Conservation (phyloP, 2,888 invertebrate genomes). For the Drosophila neutralis region DNA sequence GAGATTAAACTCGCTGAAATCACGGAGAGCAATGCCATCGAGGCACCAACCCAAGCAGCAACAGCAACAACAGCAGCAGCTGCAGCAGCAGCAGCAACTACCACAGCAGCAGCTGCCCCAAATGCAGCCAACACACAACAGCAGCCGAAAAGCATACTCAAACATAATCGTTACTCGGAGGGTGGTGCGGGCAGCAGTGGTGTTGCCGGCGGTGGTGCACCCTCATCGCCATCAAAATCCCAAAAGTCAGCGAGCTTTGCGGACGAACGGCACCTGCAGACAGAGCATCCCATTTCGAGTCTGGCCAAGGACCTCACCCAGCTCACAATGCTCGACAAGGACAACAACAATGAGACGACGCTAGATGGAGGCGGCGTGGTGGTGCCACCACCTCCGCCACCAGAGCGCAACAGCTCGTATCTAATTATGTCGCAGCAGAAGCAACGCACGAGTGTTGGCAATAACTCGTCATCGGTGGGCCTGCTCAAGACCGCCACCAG, state of each 20-base stretch:
- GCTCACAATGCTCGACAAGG: slow-evolving; percentile 75
- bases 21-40: slow-evolving; percentile 58
- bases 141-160: slow-evolving; percentile 85
- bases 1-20: slow-evolving; percentile 82
- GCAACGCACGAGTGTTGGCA: slow-evolving; percentile 55
- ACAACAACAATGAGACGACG: slow-evolving; percentile 65
- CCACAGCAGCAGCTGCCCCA: not conserved
- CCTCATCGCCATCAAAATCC: slow-evolving; percentile 84
- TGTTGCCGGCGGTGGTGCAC: slow-evolving; percentile 59
- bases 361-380: slow-evolving; percentile 46
- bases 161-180: slow-evolving; percentile 83
- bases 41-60: slow-evolving; percentile 32
- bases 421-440: slow-evolving; percentile 90
- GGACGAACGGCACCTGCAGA: slow-evolving; percentile 82
- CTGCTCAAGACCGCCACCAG: slow-evolving; percentile 79
- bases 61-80: slow-evolving; percentile 10
- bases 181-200: slow-evolving; percentile 56
- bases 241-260: slow-evolving; percentile 84
- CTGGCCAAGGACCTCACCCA: slow-evolving; percentile 81
- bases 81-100: slow-evolving; percentile 9
- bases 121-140: slow-evolving; percentile 32
- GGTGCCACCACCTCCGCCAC: slow-evolving; percentile 89
- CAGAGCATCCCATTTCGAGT: slow-evolving; percentile 81
- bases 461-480: slow-evolving; percentile 69
- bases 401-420: slow-evolving; percentile 95